Base-by-base conservation (phyloP, 2,888 invertebrate genomes). In the Amblyjoppa fuscipennis region DNA sequence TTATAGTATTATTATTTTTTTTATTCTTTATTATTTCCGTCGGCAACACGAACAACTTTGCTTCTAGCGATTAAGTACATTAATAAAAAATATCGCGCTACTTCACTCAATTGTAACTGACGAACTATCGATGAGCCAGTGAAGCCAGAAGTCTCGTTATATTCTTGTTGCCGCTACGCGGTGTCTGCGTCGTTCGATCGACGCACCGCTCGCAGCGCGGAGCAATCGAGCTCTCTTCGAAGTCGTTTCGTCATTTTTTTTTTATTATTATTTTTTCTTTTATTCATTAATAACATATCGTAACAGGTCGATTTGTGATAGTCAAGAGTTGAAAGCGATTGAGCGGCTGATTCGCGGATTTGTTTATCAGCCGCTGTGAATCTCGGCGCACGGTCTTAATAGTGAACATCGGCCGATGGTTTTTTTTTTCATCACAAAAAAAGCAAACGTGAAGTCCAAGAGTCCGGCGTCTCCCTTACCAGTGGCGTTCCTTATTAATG, bases 11-110 rank as follows among this genome's bases (percentile, higher is more conserved):
- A 41, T 41, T 68, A 41, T 9, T 34, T 73, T 73, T 66, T 28
- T 64, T 49, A 66, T 28, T 38, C 45, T 20, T 34, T n/a, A 9
- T 25, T 41, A 53, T 73, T 61, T 34, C 51, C 59, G 25, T 59
- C 73, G 73, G 61, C 83, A 81, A 83, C 69, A 73, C 83, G 68
- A 80, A 80, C 61, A 76, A 85, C 75, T 75, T 75, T 80, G 34
- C 80, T 77, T 81, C 64, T 86, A 88, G 89, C 89, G 88, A 90
- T 90, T 92, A 92, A 92, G 92, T 92, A 92, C 92, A 90, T 92
- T 91, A 68, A 83, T 85, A 91, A 90, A 92, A 92, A 91, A 92
- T 91, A 92, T 89, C 88, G 89, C 89, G 90, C 88, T 90, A 89
- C 89, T 87, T 89, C 89, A 87, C 89, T 90, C 88, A 88, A 89